A percentile compares a stretch with the other conserved stretches of the same genome.
Conservation (phyloP, 2,888 invertebrate species). For the Pheosia gnoma region DNA sequence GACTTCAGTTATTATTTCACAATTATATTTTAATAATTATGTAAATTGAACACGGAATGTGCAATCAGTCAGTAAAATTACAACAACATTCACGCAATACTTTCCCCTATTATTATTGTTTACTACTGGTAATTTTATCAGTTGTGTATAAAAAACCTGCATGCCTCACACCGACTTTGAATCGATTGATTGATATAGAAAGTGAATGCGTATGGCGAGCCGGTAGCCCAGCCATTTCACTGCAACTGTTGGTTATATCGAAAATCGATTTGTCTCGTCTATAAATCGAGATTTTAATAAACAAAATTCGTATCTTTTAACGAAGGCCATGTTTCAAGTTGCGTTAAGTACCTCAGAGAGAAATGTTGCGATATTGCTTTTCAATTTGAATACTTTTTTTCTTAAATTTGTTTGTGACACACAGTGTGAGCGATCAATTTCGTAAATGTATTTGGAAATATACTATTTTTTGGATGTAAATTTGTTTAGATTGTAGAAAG, state of each 20-base stretch:
- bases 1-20: too few species aligned
- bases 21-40: neutral
- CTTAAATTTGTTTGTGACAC: neutral
- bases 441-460: constrained; percentile 3
- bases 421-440: neutral
- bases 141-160: constrained; percentile 26
- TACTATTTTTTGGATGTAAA: neutral
- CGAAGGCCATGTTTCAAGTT: constrained; percentile 1
- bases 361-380: constrained; percentile 3
- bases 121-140: constrained; percentile 5
- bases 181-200: constrained; percentile 57
- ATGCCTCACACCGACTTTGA: constrained; percentile 42
- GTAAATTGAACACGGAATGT: neutral
- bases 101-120: constrained; percentile 1
- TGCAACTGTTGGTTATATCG: constrained; percentile 32
- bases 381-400: constrained; percentile 4
- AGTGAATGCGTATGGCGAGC: constrained; percentile 54
- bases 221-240: constrained; percentile 37
- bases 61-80: neutral
- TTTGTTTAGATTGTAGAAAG: neutral
- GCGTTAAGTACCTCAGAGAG: neutral
- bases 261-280: constrained; percentile 21
- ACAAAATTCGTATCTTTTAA: neutral
- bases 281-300: neutral
- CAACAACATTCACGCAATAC: neutral